Conservation (phyloP, 2,888 invertebrate genomes). For the Drosophila tanythrix region DNA sequence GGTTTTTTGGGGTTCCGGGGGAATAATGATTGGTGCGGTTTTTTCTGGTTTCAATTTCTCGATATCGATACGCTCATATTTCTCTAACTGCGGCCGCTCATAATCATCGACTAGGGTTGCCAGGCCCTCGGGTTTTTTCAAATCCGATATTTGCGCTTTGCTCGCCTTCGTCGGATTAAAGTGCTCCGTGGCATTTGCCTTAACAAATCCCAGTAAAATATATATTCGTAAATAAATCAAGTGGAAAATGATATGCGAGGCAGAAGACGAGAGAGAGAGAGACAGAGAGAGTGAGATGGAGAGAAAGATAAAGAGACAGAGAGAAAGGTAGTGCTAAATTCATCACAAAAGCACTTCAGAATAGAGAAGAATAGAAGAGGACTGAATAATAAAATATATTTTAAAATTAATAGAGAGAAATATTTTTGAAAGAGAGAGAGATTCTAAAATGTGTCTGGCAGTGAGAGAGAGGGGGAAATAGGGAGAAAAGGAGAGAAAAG, state of each 20-base stretch:
- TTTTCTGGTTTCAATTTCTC: constrained; percentile 84
- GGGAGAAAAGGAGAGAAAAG: background rate
- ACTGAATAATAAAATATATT: background rate
- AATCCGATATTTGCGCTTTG: constrained; percentile 71
- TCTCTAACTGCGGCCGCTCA: constrained; percentile 89
- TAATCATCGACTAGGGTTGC: constrained; percentile 89
- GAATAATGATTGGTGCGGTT: constrained; percentile 46
- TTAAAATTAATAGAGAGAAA: background rate
- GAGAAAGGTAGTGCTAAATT: background rate
- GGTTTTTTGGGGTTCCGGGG: constrained; percentile 49
- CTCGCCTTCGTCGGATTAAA: constrained; percentile 82
- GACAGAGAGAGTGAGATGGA: background rate
- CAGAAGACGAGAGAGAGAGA: background rate
- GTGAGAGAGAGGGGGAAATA: background rate
- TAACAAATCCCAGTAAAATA: constrained; percentile 21
- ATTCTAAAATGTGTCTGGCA: background rate
- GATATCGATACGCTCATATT: constrained; percentile 86
- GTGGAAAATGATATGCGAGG: background rate
- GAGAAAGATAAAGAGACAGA: background rate
- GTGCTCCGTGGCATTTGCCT: constrained; percentile 68
- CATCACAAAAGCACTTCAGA: background rate
- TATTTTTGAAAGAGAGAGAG: background rate
- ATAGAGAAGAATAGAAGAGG: background rate
- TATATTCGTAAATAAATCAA: background rate
- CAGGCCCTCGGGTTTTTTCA: constrained; percentile 86